Conservation (phyloP, 2,797 vertebrate species). For the Microctenopoma stevenorrisi region DNA sequence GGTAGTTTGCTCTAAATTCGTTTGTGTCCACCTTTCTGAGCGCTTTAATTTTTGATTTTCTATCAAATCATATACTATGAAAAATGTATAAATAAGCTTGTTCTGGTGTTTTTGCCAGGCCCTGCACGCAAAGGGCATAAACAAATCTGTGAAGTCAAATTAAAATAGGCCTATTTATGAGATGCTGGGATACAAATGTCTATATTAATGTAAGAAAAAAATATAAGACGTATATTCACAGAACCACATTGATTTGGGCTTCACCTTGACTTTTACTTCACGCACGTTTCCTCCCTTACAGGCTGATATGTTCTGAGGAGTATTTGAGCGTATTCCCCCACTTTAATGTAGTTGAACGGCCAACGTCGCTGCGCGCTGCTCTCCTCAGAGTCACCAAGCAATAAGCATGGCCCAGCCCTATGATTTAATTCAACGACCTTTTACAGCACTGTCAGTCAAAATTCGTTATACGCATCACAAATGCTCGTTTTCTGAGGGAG, state of each 20-base stretch:
- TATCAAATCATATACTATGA: neutral
- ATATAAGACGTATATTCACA: neutral
- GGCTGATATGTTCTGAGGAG: neutral
- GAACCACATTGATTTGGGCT: no score
- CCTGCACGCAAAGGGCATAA: neutral
- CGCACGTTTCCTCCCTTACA: neutral
- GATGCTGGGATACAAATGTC: neutral
- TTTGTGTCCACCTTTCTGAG: neutral
- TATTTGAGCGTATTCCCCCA: neutral
- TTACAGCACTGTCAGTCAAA: neutral
- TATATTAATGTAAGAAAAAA: neutral
- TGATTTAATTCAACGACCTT: neutral
- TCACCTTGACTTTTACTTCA: neutral
- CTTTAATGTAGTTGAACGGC: neutral
- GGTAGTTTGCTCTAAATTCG: neutral
- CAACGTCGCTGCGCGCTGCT: neutral
- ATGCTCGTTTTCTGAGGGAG: neutral
- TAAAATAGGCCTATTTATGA: neutral
- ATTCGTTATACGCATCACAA: constrained; percentile 12
- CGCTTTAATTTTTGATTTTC: neutral
- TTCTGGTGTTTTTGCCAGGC: neutral
- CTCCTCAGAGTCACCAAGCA: neutral
- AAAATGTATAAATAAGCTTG: neutral
- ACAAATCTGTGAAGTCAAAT: neutral
- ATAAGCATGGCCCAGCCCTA: neutral